Conservation (phyloP, 1,140 invertebrate genomes). For the Latrodectus geometricus region DNA sequence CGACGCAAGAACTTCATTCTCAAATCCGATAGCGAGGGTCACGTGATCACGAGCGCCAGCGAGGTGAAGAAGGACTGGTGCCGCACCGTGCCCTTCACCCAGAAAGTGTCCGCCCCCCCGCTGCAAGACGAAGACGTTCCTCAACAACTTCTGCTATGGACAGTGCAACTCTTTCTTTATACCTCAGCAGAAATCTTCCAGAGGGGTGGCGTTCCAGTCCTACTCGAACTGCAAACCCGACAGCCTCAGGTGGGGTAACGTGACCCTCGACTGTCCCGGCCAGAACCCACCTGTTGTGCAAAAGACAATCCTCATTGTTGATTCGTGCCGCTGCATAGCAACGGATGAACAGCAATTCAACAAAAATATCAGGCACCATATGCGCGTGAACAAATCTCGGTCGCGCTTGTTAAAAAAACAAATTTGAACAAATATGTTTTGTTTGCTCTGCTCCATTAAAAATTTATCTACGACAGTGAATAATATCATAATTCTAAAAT, state of each 20-base stretch:
- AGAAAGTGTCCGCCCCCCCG: conserved; percentile 76
- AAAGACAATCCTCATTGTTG: conserved; percentile 28
- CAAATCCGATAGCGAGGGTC: conserved; percentile 75
- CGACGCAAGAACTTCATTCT: conserved; percentile 66
- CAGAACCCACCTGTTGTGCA: conserved; percentile 24
- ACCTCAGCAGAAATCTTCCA: conserved; percentile 68
- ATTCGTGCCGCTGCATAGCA: conserved; percentile 39
- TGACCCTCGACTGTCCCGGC: conserved; percentile 76
- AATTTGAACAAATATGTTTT: too few relatives aligned
- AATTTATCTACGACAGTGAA: too few relatives aligned
- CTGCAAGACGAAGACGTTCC: conserved; percentile 74
- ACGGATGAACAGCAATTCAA: background rate
- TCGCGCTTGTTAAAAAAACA: too few relatives aligned
- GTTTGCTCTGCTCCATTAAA: too few relatives aligned
- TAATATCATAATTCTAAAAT: too few relatives aligned
- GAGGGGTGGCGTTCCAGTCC: conserved; percentile 74
- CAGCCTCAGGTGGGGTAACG: conserved; percentile 74
- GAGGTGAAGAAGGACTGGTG: conserved; percentile 79
- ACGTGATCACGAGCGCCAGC: conserved; percentile 76
- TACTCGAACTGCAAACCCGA: conserved; percentile 78
- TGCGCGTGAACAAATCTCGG: background rate
- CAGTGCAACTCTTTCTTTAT: conserved; percentile 83
- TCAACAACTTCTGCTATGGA: conserved; percentile 80
- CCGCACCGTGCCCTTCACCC: conserved; percentile 77
- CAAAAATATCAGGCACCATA: background rate